Evolutionary conservation across 2,888 invertebrate species (phyloP), one percentile per base, ranked within the genome.

Genomic region (Drosophila peninsularis): DNA sequence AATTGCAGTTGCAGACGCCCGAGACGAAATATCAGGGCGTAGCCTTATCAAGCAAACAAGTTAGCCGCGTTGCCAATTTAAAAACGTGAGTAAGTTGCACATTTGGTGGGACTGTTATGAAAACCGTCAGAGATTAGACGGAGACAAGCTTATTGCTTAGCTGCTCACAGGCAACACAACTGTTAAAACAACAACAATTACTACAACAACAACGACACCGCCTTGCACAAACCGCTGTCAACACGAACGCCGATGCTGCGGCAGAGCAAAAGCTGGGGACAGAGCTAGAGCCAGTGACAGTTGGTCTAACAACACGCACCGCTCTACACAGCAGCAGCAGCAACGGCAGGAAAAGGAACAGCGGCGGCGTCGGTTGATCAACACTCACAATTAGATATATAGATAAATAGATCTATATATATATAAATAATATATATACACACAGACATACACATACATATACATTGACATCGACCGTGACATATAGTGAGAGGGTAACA

Each of bases 1-100:
- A 32, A 45, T 75, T 75, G 11, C 75, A 75, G 74, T 66, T 71
- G 57, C 62, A 58, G 60, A 53, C 56, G 36, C 32, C 54, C 62
- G 17, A 65, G 37, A 39, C 24, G 45, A 32, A 32, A 50, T 30
- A 54, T 24, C 57, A 50, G n/a, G 57, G 30, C 37, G 17, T 39
- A 42, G 41, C 57, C 56, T 41, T 53, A 41, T 17, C 50, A 42
- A 55, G 24, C 32, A 27, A 47, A 30, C 34, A 17, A 32, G 57
- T 50, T 41, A 14, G n/a, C 27, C 44, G 39, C 54, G 54, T 41
- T 47, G 53, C 56, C 27, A 36, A 24, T 36, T 17, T 9, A 41
- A 73, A 42, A 47, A 56, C 30, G 60, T 69, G 34, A 61, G 41
- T 49, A 58, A 58, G 45, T 53, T 55, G 55, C 49, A 39, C 37